Base-by-base conservation (phyloP, 2,797 vertebrate genomes). In the Periparus ater region DNA sequence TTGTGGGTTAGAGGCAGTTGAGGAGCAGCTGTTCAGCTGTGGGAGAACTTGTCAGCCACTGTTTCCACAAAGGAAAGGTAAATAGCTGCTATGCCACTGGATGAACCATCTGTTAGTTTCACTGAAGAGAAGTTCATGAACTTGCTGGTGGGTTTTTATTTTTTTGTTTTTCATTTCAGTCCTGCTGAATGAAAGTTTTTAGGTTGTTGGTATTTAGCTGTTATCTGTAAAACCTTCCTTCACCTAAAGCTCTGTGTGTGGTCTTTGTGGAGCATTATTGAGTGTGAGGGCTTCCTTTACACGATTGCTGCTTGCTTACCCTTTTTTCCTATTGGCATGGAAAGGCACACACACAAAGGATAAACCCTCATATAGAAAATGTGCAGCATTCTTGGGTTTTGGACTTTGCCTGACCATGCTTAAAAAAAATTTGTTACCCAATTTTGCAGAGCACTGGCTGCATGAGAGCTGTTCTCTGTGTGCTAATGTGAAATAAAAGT, bases 301-400 rank as follows among this genome's bases (percentile, higher is more conserved):
- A 3, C 20, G 57, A 13, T 48, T 71, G 29, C 36, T 80, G 1
- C 16, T 45, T 27, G 11, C 48, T 61, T 36, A 38, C 1, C 0
- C 1, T 27, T 42, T 36, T 53, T 68, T 30, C 7, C 17, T 65
- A 1, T 0, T 50, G 63, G 25, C 27, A 81, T 91, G 45, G 16
- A 15, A 72, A 89, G 42, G 34, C 50, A n/a, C 44, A 32, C 42
- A 13, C 22, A 10, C 51, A 57, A 76, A 87, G 51, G 47, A 55
- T 42, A 78, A 67, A 93, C 15, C 25, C 44, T 93, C 61, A 44
- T 65, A 50, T 44, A 60, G 47, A 92, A 95, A 91, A 77, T 15
- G 34, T 57, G 29, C 58, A 71, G 20, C 51, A 68, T 13, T 61
- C 51, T 89, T 42, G 6, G 23, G 13, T 22, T 71, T 57, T 63